Percentiles rank a stretch among this genome's conserved stretches.
These are phyloP conservation scores for Loxodonta africana DNA, from an alignment of 2,113 vertebrate genomes.

Conservation along the genomic window DNA sequence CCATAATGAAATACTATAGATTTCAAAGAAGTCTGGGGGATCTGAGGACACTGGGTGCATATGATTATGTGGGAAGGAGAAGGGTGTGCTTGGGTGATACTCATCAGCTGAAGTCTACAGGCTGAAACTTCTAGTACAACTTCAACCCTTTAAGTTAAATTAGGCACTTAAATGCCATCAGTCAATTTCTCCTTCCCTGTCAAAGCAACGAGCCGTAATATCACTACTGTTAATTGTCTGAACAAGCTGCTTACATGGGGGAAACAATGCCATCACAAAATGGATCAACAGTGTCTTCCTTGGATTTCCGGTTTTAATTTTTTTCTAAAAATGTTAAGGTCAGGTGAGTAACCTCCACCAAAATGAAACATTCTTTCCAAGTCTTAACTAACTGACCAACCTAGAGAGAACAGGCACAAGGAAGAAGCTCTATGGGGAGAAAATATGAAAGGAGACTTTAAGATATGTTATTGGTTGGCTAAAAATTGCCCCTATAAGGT, in stretches of 20 bases:
- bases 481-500: not conserved
- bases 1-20: not conserved
- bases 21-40: not conserved
- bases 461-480: not conserved
- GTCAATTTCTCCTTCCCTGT: slow-evolving; percentile 89
- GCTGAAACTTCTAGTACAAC: slow-evolving; percentile 83
- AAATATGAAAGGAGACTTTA: not conserved
- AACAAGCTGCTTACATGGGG: slow-evolving; percentile 76
- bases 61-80: not conserved
- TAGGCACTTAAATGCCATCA: slow-evolving; percentile 87
- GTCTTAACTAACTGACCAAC: not conserved
- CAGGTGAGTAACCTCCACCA: not conserved
- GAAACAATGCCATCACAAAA: slow-evolving; percentile 51
- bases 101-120: slow-evolving; percentile 66
- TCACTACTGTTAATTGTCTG: slow-evolving; percentile 85
- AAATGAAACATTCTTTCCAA: not conserved
- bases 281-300: not conserved
- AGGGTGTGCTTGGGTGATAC: not conserved
- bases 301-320: not conserved
- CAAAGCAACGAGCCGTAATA: slow-evolving; percentile 82
- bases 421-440: not conserved
- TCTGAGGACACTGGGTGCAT: not conserved
- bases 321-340: slow-evolving; percentile 34
- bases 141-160: slow-evolving; percentile 85
- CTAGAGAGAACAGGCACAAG: not conserved